Conservation (phyloP, 2,888 invertebrate species). For the Vesta saturnalis region DNA sequence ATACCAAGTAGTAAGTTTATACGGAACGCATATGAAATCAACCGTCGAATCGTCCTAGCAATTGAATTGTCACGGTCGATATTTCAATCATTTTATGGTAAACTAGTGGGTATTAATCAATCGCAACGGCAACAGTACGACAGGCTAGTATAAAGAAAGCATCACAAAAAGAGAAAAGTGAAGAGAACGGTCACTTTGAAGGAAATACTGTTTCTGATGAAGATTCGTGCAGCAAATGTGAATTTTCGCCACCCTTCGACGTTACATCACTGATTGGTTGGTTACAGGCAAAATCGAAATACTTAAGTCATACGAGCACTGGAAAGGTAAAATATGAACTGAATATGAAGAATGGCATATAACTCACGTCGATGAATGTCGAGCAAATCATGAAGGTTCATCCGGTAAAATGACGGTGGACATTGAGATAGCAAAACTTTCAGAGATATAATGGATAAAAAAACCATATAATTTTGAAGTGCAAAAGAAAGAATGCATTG, state of each 20-base stretch:
- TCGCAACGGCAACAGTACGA: too few species aligned
- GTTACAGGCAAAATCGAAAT: not conserved
- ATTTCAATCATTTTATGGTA: not conserved
- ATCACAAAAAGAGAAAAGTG: not conserved
- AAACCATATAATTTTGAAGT: too few species aligned
- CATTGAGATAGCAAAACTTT: constrained; percentile 24
- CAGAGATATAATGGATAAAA: too few species aligned
- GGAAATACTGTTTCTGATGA: constrained; percentile 19
- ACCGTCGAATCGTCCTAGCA: constrained; percentile 22
- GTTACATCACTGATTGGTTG: constrained; percentile 34
- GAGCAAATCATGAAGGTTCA: constrained; percentile 40
- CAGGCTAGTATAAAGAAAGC: too few species aligned
- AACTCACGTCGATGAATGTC: constrained; percentile 36
- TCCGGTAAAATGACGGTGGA: constrained; percentile 44
- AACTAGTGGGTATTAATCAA: too few species aligned
- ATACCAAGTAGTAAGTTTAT: constrained; percentile 1
- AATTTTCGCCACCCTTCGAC: constrained; percentile 27
- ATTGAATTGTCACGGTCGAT: not conserved
- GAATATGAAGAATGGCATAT: constrained; percentile 39
- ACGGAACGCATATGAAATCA: constrained; percentile 34
- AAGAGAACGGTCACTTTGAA: too few species aligned
- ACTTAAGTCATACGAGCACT: constrained; percentile 9
- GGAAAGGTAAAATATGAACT: constrained; percentile 35
- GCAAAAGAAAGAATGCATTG: too few species aligned
- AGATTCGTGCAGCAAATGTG: not conserved